Evolutionary conservation across 2,888 invertebrate genomes (phyloP), one percentile per base, ranked within the genome.

Genomic region (Dryococelus australis): DNA sequence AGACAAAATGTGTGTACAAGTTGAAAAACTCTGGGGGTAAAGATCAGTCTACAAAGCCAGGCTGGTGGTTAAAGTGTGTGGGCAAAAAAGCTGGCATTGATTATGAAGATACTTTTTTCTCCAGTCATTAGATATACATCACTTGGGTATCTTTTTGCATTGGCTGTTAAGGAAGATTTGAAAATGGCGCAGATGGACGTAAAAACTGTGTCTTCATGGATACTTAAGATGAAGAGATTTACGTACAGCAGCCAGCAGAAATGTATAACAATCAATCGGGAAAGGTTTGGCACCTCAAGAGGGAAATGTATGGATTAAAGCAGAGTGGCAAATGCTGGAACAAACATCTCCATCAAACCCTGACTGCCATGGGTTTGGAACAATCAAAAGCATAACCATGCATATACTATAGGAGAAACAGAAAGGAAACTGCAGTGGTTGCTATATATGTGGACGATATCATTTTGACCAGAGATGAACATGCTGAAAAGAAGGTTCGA

Each of bases 191-290:
- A 27, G 35, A 83, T 83, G 83, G 83, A 83, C 24, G 27, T 83
- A 8, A 83, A 83, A 27, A 27, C 83, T 9, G 83, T 83, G 26
- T 27, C 27, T 83, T 16, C 28, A 83, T 27, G 27, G 83, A 8
- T 83, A 35, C 83, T 24, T 83, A n/a, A 16, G 83, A 83, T 8
- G 83, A 83, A 43, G 83, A 83, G 27, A 83, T 83, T 83, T 83
- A 83, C 26, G 28, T 83, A 28, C 83, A 83, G 43, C 83, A 26
- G 1, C 83, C 83, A 83, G 83, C n/a, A 8, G 10, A 83, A 43
- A 83, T 83, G 0, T 0, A 27, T 20, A 24, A 83, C 24, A 83
- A 83, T 26, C 83, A 12, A 27, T 13, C 27, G 12, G 16, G 20
- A 13, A 83, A 83, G 8, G 83, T 83, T 28, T 27, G 83, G 27